Conservation (phyloP, 1,140 invertebrate species). For the Proctacanthus coquilletti region DNA sequence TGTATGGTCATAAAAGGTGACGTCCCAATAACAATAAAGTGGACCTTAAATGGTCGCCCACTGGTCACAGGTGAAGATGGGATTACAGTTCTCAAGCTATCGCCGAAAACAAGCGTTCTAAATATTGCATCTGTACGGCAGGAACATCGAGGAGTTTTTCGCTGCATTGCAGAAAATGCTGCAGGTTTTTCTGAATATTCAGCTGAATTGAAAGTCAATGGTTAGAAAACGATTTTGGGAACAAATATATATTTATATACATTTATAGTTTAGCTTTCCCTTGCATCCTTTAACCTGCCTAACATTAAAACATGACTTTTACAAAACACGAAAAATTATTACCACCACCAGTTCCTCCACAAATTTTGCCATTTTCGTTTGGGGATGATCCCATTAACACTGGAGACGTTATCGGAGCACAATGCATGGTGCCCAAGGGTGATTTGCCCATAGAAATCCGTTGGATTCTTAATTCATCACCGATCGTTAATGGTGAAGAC, state of each 20-base stretch:
- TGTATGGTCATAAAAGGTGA: constrained; percentile 61
- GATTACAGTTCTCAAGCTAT: constrained; percentile 36
- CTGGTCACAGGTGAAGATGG: constrained; percentile 31
- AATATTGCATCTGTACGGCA: constrained; percentile 38
- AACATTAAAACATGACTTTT: too few species aligned
- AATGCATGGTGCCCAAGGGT: constrained; percentile 53
- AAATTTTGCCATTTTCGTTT: constrained; percentile 47
- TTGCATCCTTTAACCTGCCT: too few species aligned
- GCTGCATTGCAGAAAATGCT: constrained; percentile 42
- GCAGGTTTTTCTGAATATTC: constrained; percentile 38
- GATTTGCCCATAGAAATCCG: constrained; percentile 52
- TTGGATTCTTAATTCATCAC: constrained; percentile 40
- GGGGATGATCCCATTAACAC: constrained; percentile 42
- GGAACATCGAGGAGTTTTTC: constrained; percentile 42
- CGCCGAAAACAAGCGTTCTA: constrained; percentile 52
- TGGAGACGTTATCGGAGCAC: constrained; percentile 39
- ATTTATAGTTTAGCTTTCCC: background rate
- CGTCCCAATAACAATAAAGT: constrained; percentile 48
- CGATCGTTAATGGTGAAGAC: constrained; percentile 18
- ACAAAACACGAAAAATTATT: too few species aligned
- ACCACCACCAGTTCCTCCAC: constrained; percentile 40
- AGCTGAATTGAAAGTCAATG: constrained; percentile 41
- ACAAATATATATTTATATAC: too few species aligned
- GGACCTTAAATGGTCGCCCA: constrained; percentile 35
- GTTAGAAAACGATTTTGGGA: too few species aligned